Percentiles rank a stretch among this genome's conserved stretches.
Evolutionary conservation across 2,113 vertebrate genomes (phyloP).

Genomic region (Bombycilla garrulus): DNA sequence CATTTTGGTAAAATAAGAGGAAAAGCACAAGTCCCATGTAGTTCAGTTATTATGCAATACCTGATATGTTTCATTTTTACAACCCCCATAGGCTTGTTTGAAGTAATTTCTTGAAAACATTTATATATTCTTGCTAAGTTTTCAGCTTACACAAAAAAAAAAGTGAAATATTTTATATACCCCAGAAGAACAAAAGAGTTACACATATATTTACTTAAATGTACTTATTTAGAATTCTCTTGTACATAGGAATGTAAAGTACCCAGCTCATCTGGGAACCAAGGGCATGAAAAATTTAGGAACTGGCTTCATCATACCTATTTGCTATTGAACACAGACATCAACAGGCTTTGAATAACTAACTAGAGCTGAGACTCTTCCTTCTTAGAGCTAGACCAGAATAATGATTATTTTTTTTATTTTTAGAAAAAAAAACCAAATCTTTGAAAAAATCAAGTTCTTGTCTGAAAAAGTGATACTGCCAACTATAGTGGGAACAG

Average conservation of each 20-base stretch:
- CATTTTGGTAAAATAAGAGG: not conserved
- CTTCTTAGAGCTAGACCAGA: not conserved
- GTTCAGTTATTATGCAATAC: not conserved
- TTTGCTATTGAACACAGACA: not conserved
- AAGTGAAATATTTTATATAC: not conserved
- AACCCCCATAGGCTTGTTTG: not conserved
- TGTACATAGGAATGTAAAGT: not conserved
- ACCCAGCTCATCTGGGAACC: not conserved
- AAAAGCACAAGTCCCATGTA: not conserved
- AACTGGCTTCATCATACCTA: not conserved
- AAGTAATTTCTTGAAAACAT: not conserved
- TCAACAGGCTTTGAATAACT: not conserved
- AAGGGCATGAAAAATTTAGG: not conserved
- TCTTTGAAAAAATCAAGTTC: not conserved
- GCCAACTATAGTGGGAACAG: not conserved
- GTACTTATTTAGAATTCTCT: not conserved
- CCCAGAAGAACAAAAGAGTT: not conserved
- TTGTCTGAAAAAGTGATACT: not conserved
- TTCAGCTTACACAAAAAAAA: not conserved
- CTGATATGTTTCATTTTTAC: not conserved
- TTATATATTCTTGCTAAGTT: not conserved
- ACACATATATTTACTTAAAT: not conserved
- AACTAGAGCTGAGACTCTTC: not conserved
- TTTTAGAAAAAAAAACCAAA: not conserved
- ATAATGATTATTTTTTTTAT: not conserved